Evolutionary conservation across 2,797 vertebrate species (phyloP).

Genomic region (Catostomus latipinnis): DNA sequence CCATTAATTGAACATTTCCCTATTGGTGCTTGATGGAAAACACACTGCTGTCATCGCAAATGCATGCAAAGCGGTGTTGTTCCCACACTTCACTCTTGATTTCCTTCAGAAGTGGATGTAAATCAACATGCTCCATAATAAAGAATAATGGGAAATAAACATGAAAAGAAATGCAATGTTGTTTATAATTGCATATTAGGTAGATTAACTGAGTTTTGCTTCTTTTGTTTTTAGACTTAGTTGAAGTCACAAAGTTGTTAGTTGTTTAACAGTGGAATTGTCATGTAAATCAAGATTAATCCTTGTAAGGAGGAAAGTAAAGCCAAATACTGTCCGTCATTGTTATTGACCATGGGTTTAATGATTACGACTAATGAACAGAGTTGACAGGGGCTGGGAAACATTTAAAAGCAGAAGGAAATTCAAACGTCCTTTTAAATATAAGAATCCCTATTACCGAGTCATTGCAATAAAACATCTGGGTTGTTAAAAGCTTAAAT

Average conservation of each 20-base stretch:
- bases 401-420: not conserved
- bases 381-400: not conserved
- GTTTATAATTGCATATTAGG: not conserved
- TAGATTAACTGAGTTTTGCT: not conserved
- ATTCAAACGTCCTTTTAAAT: not conserved
- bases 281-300: too few relatives aligned
- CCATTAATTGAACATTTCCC: constrained; percentile 34
- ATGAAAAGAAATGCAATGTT: not conserved
- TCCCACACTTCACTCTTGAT: constrained; percentile 29
- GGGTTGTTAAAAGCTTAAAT: constrained; percentile 4
- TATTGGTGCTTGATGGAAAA: constrained; percentile 4
- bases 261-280: too few relatives aligned
- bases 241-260: too few relatives aligned
- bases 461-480: constrained; percentile 15
- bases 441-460: not conserved
- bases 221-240: too few relatives aligned
- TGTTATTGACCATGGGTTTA: too few relatives aligned
- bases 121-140: not conserved
- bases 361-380: too few relatives aligned
- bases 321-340: too few relatives aligned
- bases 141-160: not conserved
- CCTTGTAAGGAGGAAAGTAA: too few relatives aligned
- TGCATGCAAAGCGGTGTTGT: not conserved
- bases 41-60: constrained; percentile 28
- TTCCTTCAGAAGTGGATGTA: not conserved